Evolutionary conservation across 2,113 vertebrate species (phyloP).

Genomic region (Zosterops hypoxanthus): DNA sequence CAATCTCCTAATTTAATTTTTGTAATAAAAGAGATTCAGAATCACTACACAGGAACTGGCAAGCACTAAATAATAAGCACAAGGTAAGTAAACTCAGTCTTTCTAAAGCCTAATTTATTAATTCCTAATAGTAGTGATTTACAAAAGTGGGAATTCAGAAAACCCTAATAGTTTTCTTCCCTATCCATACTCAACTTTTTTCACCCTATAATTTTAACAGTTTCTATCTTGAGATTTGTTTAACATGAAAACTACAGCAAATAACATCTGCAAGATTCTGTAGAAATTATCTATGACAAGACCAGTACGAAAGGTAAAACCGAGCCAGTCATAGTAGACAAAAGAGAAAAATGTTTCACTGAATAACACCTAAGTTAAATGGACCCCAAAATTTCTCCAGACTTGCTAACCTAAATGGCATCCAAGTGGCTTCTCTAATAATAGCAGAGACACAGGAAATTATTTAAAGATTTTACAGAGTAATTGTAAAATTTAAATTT

Average conservation of each 20-base stretch:
- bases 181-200: background rate
- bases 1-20: background rate
- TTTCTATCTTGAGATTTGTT: background rate
- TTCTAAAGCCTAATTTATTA: background rate
- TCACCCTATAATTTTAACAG: background rate
- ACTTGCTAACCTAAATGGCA: background rate
- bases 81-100: background rate
- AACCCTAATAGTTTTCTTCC: background rate
- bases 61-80: background rate
- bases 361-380: background rate
- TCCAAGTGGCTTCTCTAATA: background rate
- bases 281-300: background rate
- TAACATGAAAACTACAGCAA: background rate
- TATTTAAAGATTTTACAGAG: background rate
- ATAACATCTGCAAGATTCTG: background rate
- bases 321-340: background rate
- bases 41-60: background rate
- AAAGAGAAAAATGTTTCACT: background rate
- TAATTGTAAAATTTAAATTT: background rate
- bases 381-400: background rate
- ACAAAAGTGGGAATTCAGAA: background rate
- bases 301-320: background rate
- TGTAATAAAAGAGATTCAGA: background rate
- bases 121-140: background rate
- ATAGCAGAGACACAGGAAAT: background rate